Base-by-base conservation (phyloP, 1,140 invertebrate genomes). In the Micrasema longulum region DNA sequence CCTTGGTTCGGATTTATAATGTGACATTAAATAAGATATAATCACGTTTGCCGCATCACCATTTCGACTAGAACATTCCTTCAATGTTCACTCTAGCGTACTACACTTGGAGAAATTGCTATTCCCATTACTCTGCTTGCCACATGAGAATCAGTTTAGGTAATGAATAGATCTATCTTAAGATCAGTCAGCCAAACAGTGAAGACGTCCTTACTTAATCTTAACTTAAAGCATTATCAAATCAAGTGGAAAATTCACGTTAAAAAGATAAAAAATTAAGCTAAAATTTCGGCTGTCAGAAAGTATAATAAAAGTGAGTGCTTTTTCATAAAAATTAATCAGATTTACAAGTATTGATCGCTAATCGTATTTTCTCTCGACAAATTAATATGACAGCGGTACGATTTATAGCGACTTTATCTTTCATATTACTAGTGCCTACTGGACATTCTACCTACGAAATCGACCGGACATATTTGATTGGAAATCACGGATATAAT, bases 401-500 rank as follows among this genome's bases (percentile, higher is more conserved):
- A 22, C 3, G 1, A 22, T 48, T 48, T 22, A 20, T 48, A 11
- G 47, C 23, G 38, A 41, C 7, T 60, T 60, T 60, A 41, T 60
- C 10, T 41, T 9, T 38, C 9, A 20, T 11, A 11, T 20, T 60
- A 60, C 36, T 3, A 7, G 6, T 23, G 18, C 23, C 31, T 36
- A 50, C 47, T 20, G 43, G 16, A 62, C 23, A 7, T 5, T 18
- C 48, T 9, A 60, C 22, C 7, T 69, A 31, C 23, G 53, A 69
- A 36, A 62, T 60, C 12, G 53, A 69, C 22, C 57, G 67, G 35
- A 11, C 14, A 18, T 60, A 60, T 35, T 14, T 23, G 0, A 31
- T 69, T 36, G 67, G 67, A 41, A 69, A 69, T 16, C 67, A 62
- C 31, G 67, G 67, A 0, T 60, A 69, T 18, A 48, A 45, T 62